Percentiles rank a stretch among this genome's conserved stretches.
Conservation (phyloP, 2,888 invertebrate species). For the Drosophila phalerata region DNA sequence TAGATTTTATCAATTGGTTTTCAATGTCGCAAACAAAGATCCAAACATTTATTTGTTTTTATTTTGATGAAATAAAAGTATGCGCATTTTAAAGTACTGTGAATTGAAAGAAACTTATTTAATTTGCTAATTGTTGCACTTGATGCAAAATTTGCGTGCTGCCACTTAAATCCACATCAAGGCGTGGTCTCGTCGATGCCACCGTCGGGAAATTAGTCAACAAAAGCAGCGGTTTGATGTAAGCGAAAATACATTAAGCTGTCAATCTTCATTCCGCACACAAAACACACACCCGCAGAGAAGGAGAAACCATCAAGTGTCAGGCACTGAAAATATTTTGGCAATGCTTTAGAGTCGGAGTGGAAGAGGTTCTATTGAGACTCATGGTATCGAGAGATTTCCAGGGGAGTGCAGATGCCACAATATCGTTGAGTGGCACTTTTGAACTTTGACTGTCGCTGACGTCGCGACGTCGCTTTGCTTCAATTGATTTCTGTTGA, state of each 20-base stretch:
- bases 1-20: slow-evolving; percentile 47
- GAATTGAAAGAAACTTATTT: slow-evolving; percentile 46
- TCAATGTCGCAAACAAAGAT: slow-evolving; percentile 41
- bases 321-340: slow-evolving; percentile 69
- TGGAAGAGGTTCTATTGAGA: slow-evolving; percentile 7
- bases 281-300: slow-evolving; percentile 20
- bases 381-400: not conserved
- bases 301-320: slow-evolving; percentile 43
- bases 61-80: slow-evolving; percentile 34
- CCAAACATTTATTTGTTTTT: not conserved
- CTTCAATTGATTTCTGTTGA: slow-evolving; percentile 69
- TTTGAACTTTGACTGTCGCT: slow-evolving; percentile 75
- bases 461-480: slow-evolving; percentile 56
- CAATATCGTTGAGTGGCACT: slow-evolving; percentile 68
- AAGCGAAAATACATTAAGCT: slow-evolving; percentile 75
- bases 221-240: slow-evolving; percentile 60
- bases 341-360: slow-evolving; percentile 42
- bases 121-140: slow-evolving; percentile 75
- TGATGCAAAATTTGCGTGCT: slow-evolving; percentile 72
- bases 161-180: slow-evolving; percentile 39
- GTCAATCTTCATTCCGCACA: slow-evolving; percentile 73
- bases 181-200: slow-evolving; percentile 44
- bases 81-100: slow-evolving; percentile 24
- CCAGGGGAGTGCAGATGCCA: slow-evolving; percentile 35
- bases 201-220: slow-evolving; percentile 68